phyloP scores from a whole-genome alignment of 2,888 invertebrate genomes.

The Lottia scabra region DNA sequence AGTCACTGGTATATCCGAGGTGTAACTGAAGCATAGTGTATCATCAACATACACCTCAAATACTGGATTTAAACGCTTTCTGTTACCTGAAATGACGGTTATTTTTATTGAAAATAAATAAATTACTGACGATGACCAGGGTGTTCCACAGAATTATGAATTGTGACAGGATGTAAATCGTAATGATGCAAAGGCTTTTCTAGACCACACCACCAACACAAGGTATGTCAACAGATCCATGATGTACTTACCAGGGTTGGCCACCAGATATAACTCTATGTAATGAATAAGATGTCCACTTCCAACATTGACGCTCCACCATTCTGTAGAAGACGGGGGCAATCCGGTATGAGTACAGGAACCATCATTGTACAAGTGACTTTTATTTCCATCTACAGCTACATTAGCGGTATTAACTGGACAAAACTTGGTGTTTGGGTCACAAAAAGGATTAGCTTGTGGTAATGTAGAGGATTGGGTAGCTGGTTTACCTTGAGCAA shows the following conservation, averaged over 20 bases:
- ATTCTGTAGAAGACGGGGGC: neutral
- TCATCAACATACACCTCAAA: neutral
- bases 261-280: neutral
- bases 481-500: neutral
- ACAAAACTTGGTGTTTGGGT: neutral
- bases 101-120: too few relatives aligned
- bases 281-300: neutral
- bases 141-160: too few relatives aligned
- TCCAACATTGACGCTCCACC: constrained; percentile 4
- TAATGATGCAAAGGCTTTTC: too few relatives aligned
- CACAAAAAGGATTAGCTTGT: neutral
- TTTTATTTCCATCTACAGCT: constrained; percentile 1
- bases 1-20: neutral
- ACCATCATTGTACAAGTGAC: neutral
- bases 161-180: too few relatives aligned
- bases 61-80: neutral
- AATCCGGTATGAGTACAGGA: neutral
- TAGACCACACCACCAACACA: too few relatives aligned
- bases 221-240: neutral
- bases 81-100: neutral
- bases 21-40: neutral
- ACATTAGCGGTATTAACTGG: neutral
- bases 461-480: neutral
- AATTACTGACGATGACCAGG: too few relatives aligned
- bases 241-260: neutral